These are phyloP conservation scores for Diuraphis noxia DNA, from an alignment of 1,140 invertebrate species.

Conservation along the genomic window DNA sequence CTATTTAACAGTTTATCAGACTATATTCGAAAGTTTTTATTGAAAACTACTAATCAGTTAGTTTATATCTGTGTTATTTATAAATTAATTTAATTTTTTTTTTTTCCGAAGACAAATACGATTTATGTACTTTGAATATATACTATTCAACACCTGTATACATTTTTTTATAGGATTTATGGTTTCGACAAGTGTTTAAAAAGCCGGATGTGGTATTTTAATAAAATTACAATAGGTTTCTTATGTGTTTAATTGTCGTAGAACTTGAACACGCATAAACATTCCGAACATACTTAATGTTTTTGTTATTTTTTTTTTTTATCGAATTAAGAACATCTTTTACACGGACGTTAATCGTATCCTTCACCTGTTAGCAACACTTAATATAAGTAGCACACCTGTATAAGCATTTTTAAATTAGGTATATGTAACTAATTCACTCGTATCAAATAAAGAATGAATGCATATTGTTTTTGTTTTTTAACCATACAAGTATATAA, in stretches of 20 bases:
- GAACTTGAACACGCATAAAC: not conserved
- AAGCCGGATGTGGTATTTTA: slow-evolving; percentile 11
- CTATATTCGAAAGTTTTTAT: too few relatives aligned
- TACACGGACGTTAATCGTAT: slow-evolving; percentile 5
- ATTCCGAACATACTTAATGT: not conserved
- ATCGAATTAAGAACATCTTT: slow-evolving; percentile 30
- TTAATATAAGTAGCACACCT: not conserved
- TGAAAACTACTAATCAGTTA: too few relatives aligned
- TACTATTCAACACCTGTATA: not conserved
- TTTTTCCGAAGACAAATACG: not conserved
- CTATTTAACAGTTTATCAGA: too few relatives aligned
- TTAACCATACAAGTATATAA: not conserved
- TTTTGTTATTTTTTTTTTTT: slow-evolving; percentile 27
- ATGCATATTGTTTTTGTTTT: slow-evolving; percentile 17
- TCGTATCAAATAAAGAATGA: not conserved
- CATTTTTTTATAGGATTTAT: not conserved
- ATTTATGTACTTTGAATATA: not conserved
- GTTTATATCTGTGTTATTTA: not conserved
- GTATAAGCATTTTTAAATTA: slow-evolving; percentile 31
- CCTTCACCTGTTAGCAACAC: slow-evolving; percentile 25
- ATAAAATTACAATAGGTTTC: not conserved
- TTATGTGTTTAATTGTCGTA: not conserved
- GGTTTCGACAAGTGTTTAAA: not conserved
- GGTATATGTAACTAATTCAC: not conserved
- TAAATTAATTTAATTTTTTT: not conserved